Evolutionary conservation across 2,113 vertebrate genomes (phyloP), one percentile per base, ranked within the genome.

Genomic region (Sapayoa aenigma): DNA sequence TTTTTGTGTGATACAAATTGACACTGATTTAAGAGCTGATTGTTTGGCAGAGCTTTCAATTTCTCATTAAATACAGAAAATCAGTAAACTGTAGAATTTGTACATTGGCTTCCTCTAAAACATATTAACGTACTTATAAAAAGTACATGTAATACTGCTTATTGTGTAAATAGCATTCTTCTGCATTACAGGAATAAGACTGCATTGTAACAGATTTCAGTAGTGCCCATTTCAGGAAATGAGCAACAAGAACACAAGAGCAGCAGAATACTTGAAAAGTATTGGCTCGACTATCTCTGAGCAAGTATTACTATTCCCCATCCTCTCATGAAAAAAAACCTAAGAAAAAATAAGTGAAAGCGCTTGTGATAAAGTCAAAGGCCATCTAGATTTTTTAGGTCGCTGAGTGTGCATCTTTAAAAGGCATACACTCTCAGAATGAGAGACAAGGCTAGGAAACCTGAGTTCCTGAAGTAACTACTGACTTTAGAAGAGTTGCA

Each of bases 401-500:
- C 37, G 12, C 35, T 3, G 9, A 41, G 8, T 11, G 21, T 83
- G 35, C 14, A 11, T 41, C 20, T 85, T 59, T 59, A 46, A 68
- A 67, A 78, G 59, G 44, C 55, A 6, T 21, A 9, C 4, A 6
- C 27, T 58, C 28, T 77, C 21, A 37, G 67, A 62, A 49, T 22
- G n/a, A 42, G 66, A 79, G 59, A 60, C 66, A 21, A 75, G 28
- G 35, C 58, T 31, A 37, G 46, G 53, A 30, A 35, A 39, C 1
- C 4, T 0, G 0, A 50, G 68, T 60, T 83, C 55, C 82, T 93
- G 78, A 81, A 83, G 68, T 67, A 86, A 65, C 37, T 75, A 25
- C 65, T 89, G 90, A 75, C 68, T 60, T 93, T 66, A 94, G 59
- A 52, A 30, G 67, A 52, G 47, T 91, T 96, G 63, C 88, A 65